Base-by-base conservation (phyloP, 2,113 vertebrate species). In the Cephalopholis sonnerati region DNA sequence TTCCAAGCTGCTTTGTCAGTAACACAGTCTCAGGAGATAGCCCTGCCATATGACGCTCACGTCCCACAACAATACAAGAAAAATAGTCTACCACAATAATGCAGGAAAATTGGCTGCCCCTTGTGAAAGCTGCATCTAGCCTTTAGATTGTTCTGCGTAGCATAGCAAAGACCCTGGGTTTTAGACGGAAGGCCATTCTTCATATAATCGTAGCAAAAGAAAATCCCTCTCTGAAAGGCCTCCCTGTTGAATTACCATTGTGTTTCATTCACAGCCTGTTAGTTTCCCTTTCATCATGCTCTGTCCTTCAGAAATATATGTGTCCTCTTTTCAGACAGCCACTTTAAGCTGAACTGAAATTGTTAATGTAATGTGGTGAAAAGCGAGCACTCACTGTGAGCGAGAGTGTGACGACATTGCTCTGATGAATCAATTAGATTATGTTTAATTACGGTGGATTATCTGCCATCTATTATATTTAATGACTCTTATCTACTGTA, bases 1-100 rank as follows among this genome's bases (percentile, higher is more conserved):
- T 68, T 74, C 46, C 0, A 22, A 61, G 48, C 46, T 48, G 20
- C n/a, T 71, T 16, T 58, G 41, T 74, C 41, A 71, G 54, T 55
- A 76, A 69, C 68, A 77, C 41, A 81, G 67, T 64, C 64, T 5
- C 50, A 39, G 39, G 32, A 80, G 46, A 78, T 65, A 67, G 72
- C 18, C 41, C 61, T 65, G 50, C 72, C 2, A 15, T 29, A 57
- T 17, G 3, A 69, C 27, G 29, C 65, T 41, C 66, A 57, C 36
- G 54, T 74, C 70, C 76, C 65, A 64, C 32, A 85, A 66, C 59
- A 84, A 81, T 84, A 58, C 27, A 80, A 77, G 67, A 82, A 10
- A 69, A 83, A 84, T 24, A 53, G 39, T 68, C 77, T 24, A 11
- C 27, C 20, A 25, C 44, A 75, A 69, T 51, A 79, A 58, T 68